Evolutionary conservation across 1,140 invertebrate species (phyloP), one percentile per base, ranked within the genome.

Genomic region (Reticulitermes speratus): DNA sequence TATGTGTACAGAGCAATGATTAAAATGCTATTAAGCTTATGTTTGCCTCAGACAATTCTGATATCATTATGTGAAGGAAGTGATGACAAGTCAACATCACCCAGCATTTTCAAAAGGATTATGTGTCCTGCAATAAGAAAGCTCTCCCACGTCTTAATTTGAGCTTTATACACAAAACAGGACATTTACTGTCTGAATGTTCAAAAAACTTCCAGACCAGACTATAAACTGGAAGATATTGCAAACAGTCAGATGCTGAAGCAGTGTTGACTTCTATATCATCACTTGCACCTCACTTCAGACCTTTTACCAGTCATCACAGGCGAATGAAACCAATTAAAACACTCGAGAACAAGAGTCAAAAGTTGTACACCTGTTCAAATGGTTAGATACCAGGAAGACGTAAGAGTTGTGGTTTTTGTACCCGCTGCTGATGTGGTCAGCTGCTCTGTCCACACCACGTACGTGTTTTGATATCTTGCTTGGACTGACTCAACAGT

Each of bases 21-120:
- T 21, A 55, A 55, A 75, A 14, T 75, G 3, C 14, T n/a, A 30
- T 1, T 75, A 75, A 11, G n/a, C 12, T 75, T 93, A 90, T 87
- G 89, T 88, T 59, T 23, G 87, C 83, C 88, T 65, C 86, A 69
- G 83, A 82, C 30, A 83, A 83, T 84, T 3, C 82, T 82, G 69
- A 83, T 82, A 87, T 85, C 23, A 83, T 44, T 25, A 59, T 25
- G 8, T 52, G 45, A 44, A 25, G 30, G 84, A 55, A 44, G 25
- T 19, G 5, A n/a, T 85, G 55, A 30, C 16, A 75, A 75, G n/a
- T 30, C 65, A n/a, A 30, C n/a, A 30, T 75, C 25, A 30, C n/a
- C 25, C n/a, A 30, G 65, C 65, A 75, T 25, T n/a, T 30, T 9
- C 25, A 14, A 75, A 11, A 30, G 8, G n/a, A 30, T 75, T 14